Conservation (phyloP, 2,113 vertebrate genomes). For the Toxotes chatareus region DNA sequence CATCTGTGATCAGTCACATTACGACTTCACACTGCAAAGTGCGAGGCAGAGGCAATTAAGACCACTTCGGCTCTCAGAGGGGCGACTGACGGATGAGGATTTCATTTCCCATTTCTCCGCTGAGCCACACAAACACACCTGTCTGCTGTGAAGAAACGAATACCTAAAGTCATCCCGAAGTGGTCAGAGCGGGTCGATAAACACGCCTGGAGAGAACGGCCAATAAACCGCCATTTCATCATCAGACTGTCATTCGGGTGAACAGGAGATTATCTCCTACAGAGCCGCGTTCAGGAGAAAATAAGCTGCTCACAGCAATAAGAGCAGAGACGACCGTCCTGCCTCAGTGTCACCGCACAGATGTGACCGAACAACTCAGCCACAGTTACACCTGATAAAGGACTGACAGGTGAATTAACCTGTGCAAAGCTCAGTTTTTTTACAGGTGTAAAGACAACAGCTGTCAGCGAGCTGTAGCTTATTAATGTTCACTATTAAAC, state of each 20-base stretch:
- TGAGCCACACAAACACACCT: constrained; percentile 8
- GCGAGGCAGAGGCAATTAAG: constrained; percentile 11
- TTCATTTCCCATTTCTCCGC: constrained; percentile 5
- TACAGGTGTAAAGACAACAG: too few relatives aligned
- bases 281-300: neutral
- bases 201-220: neutral
- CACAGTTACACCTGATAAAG: too few relatives aligned
- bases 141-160: neutral
- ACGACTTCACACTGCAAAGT: neutral
- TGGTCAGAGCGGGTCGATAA: constrained; percentile 4
- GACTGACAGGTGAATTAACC: too few relatives aligned
- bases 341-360: too few relatives aligned
- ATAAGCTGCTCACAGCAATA: too few relatives aligned
- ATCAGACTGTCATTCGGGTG: constrained; percentile 6
- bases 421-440: too few relatives aligned
- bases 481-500: too few relatives aligned
- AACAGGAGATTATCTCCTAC: neutral
- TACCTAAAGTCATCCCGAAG: neutral
- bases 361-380: too few relatives aligned
- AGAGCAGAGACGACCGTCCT: too few relatives aligned
- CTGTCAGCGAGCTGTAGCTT: too few relatives aligned
- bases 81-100: constrained; percentile 6
- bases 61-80: constrained; percentile 7
- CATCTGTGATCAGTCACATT: neutral
- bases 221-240: neutral